Percentiles rank a stretch among this genome's conserved stretches.
phyloP scores from a whole-genome alignment of 2,797 vertebrate species.

The Potorous gilbertii region DNA sequence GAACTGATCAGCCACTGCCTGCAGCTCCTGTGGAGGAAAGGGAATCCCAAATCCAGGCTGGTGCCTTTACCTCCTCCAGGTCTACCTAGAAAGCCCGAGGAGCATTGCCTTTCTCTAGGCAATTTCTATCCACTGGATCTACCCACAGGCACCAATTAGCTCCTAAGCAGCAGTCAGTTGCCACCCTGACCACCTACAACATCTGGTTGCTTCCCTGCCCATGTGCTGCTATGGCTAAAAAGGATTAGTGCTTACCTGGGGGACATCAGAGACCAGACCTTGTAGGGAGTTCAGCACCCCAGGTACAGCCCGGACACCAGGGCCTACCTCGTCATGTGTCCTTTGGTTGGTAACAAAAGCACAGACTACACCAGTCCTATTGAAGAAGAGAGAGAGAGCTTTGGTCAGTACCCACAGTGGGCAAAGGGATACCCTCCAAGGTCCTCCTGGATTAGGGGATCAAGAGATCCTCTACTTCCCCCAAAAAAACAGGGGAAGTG shows the following conservation, averaged over 20 bases:
- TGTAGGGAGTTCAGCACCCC: constrained; percentile 79
- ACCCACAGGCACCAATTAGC: neutral
- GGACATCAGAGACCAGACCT: constrained; percentile 79
- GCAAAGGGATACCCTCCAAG: neutral
- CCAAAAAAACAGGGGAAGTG: neutral
- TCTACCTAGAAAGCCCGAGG: neutral
- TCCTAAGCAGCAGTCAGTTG: neutral
- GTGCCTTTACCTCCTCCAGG: neutral
- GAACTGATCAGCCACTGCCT: constrained; percentile 82
- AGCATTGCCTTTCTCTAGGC: neutral
- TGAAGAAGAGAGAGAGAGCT: neutral
- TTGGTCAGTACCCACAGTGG: neutral
- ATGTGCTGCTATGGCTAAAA: neutral
- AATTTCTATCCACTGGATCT: neutral
- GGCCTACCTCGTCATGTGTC: constrained; percentile 80
- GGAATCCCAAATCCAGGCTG: fast-evolving
- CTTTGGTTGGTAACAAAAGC: constrained; percentile 86
- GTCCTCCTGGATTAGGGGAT: neutral
- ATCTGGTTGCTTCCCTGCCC: no score
- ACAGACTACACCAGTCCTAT: constrained; percentile 84
- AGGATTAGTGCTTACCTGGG: constrained; percentile 76
- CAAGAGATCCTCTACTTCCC: neutral
- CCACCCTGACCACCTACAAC: neutral
- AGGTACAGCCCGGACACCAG: constrained; percentile 74
- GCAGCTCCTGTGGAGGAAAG: constrained; percentile 82